Evolutionary conservation across 2,888 invertebrate genomes (phyloP).

Genomic region (Macaria liturata): DNA sequence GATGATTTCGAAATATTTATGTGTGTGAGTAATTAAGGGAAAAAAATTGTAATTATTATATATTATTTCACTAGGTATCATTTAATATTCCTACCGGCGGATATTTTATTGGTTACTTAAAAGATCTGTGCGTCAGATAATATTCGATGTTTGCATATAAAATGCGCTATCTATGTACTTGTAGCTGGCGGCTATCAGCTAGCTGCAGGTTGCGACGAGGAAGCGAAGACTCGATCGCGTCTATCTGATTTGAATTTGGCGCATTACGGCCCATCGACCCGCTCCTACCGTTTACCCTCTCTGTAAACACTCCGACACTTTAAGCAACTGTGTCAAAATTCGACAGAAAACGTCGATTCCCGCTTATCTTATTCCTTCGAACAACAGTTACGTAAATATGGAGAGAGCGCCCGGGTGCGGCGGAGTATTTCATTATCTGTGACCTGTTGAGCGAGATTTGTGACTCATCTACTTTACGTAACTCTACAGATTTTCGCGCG

Average conservation of each 20-base stretch:
- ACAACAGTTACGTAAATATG: conserved; percentile 75
- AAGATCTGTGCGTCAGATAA: too few species aligned
- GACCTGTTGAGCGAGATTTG: conserved; percentile 79
- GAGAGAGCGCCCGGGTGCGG: conserved; percentile 66
- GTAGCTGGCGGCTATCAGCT: conserved; percentile 53
- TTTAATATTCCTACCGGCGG: too few species aligned
- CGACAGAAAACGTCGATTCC: conserved; percentile 58
- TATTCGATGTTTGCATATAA: conserved; percentile 47
- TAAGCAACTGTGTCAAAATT: conserved; percentile 66
- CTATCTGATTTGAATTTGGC: conserved; percentile 78
- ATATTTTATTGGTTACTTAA: too few species aligned
- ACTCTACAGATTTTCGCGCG: conserved; percentile 31
- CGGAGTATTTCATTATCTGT: conserved; percentile 75
- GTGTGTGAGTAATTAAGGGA: too few species aligned
- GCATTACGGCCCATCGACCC: conserved; percentile 64
- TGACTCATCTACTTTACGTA: conserved; percentile 65
- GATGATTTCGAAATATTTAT: too few species aligned
- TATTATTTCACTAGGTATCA: too few species aligned
- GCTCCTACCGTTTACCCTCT: conserved; percentile 47
- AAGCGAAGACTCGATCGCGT: conserved; percentile 64
- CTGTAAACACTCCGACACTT: conserved; percentile 67
- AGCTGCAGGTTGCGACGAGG: conserved; percentile 46
- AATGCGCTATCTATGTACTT: conserved; percentile 54
- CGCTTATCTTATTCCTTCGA: conserved; percentile 67
- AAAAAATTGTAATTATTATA: too few species aligned